Evolutionary conservation across 23 tunicate genomes (phyloP), one percentile per base, ranked within the genome.

Genomic region (Ciona savignyi): DNA sequence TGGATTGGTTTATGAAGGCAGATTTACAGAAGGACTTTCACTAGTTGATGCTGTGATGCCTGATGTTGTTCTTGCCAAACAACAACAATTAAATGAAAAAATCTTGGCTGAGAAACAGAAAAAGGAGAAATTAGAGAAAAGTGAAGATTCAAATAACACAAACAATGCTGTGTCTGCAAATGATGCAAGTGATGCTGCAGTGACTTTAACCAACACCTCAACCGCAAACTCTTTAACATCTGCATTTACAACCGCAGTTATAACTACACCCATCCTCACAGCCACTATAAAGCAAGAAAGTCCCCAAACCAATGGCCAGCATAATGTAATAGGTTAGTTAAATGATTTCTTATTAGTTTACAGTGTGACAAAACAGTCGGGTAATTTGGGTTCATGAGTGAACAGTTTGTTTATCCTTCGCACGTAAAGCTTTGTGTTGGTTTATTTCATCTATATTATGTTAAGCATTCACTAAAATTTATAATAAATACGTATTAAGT

Each of bases 21-120:
- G 90, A 26, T 80, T 84, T 32, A 83, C 86, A 65, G 99, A 95
- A 75, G 72, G 81, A 31, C 73, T 95, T 0, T 95, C 99, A 21
- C 74, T 95, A 29, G 82, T 95, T 25, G 99, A 95, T 74, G 99
- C 99, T 30, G 86, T 80, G 24, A 95, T 95, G 99, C 99, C 99
- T 42, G 99, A 88, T 60, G 96, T 95, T 9, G 92, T 95, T n/a
- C 34, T 79, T 34, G 93, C 93, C n/a, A 83, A 95, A 67, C 88
- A 85, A 61, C 80, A 78, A 74, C 85, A 87, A 60, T 30, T 94
- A n/a, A 82, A 73, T 15, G 90, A 94, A 42, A 81, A 81, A 78
- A 73, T 81, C 35, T 85, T 88, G 1, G 95, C 88, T 1, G 80
- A 87, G 35, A 87, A 94, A 70, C 65, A 81, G 3, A 90, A 85